These are phyloP conservation scores for Orthonyx spaldingii DNA, from an alignment of 2,113 vertebrate species.

Conservation along the genomic window DNA sequence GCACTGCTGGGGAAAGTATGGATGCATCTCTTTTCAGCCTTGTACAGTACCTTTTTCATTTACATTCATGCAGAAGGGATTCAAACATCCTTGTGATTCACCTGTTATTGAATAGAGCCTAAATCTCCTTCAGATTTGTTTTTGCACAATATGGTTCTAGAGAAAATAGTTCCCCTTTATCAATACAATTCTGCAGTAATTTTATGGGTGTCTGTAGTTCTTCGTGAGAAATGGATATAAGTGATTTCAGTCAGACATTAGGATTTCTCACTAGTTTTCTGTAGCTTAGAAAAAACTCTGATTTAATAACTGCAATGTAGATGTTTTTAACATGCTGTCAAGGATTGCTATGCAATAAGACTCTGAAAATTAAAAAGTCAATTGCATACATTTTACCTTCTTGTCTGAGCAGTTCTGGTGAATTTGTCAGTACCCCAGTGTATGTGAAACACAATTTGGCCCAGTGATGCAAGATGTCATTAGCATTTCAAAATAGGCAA, in stretches of 20 bases:
- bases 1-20: neutral
- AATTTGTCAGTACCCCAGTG: neutral
- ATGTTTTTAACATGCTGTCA: neutral
- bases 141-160: neutral
- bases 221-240: neutral
- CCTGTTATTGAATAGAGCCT: neutral
- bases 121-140: neutral
- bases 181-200: neutral
- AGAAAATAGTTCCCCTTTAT: neutral
- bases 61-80: neutral
- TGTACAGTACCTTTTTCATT: neutral
- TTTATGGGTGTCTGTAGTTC: neutral
- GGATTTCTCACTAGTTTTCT: neutral
- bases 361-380: neutral
- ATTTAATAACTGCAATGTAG: neutral
- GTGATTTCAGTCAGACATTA: neutral
- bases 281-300: neutral
- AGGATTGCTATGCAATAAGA: neutral
- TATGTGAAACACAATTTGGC: neutral
- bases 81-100: neutral
- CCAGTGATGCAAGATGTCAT: conserved; percentile 35
- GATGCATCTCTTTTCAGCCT: neutral
- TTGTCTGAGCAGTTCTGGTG: neutral
- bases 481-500: conserved; percentile 47
- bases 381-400: neutral